phyloP scores from a whole-genome alignment of 2,888 invertebrate genomes.

The Protophormia terraenovae region DNA sequence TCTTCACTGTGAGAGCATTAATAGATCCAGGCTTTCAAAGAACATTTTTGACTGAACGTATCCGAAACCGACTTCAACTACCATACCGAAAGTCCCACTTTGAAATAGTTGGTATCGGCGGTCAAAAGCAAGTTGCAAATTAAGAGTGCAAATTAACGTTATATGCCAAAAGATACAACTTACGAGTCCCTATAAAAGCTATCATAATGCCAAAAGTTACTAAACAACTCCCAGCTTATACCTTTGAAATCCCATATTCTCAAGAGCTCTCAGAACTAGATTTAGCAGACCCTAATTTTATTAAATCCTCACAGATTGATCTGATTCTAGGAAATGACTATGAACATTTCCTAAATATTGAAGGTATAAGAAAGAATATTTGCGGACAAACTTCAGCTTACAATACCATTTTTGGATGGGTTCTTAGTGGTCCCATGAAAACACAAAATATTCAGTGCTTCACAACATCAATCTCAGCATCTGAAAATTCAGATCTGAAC shows the following conservation, averaged over 20 bases:
- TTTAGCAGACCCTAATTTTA: conserved; percentile 31
- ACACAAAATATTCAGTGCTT: background rate
- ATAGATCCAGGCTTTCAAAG: conserved; percentile 39
- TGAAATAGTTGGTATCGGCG: conserved; percentile 21
- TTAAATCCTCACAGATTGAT: background rate
- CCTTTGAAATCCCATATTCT: background rate
- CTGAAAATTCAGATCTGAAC: background rate
- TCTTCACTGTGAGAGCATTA: conserved; percentile 16
- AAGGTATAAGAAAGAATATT: background rate
- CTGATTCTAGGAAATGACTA: background rate
- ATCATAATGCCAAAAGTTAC: background rate
- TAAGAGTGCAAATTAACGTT: background rate
- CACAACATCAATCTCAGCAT: background rate
- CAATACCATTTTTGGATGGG: too few relatives aligned
- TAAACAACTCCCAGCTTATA: background rate
- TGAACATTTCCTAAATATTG: background rate
- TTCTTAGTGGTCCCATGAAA: background rate
- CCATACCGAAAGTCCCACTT: background rate
- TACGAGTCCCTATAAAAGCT: background rate
- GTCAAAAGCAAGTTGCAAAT: background rate
- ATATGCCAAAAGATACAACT: background rate
- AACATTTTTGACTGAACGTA: conserved; percentile 23
- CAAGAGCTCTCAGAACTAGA: background rate
- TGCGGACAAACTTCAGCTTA: too few relatives aligned
- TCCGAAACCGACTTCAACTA: background rate